Evolutionary conservation across 1,140 invertebrate genomes (phyloP), one percentile per base, ranked within the genome.

Genomic region (Pachypeltis micranthus): DNA sequence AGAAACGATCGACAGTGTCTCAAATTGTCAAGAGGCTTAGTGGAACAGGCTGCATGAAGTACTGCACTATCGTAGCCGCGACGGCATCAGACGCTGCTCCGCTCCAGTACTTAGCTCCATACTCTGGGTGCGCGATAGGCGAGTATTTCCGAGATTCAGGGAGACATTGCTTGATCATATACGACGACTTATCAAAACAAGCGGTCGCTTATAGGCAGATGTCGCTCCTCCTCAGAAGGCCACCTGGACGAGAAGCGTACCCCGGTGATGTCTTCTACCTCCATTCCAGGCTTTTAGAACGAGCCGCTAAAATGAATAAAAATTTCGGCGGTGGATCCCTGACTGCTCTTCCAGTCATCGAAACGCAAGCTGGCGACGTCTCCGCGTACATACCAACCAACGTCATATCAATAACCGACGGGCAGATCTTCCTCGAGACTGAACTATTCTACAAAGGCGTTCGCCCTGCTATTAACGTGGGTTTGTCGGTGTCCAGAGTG

Each of bases 371-470:
- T 75, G 97, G 97, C 81, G 97, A 99, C 80, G 96, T 99, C 77
- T 99, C 96, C 54, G 97, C 97, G 65, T 99, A 99, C 86, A 99
- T 99, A 86, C 97, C 97, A 73, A 99, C 97, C 77, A 99, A 99
- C 77, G 97, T 99, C 66, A 99, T 99, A 80, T 99, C 96, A 74
- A 99, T 99, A 79, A 99, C 97, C 71, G 97, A 99, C 72, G 97
- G 97, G 69, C 97, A 99, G 78, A 99, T 99, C 79, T 99, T 99
- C 88, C 93, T 99, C 85, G 97, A 99, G 83, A 99, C 95, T 72
- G 96, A 99, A 79, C 84, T 98, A 78, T 98, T 98, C 84, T 98
- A 96, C 87, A 95, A 95, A 80, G 96, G 97, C 88, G 98, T 99
- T 76, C 89, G 96, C 72, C 97, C 97, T 55, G 97, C 97, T 72